These are phyloP conservation scores for Petrocephalus microphthalmus DNA, from an alignment of 2,113 vertebrate genomes.

Conservation along the genomic window DNA sequence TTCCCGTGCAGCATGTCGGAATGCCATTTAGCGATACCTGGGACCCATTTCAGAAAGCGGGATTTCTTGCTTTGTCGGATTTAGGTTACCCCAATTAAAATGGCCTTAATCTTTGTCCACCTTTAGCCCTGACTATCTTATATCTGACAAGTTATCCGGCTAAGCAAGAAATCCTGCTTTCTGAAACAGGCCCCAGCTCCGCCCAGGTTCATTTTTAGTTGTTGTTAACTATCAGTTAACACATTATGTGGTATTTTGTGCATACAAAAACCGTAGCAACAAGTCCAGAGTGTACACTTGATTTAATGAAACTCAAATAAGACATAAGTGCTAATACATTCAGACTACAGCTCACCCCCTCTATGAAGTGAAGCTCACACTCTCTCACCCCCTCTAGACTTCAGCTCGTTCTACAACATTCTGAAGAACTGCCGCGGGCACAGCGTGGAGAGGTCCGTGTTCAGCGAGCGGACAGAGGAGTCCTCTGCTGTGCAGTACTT, in stretches of 20 bases:
- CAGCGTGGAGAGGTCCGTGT: slow-evolving; percentile 72
- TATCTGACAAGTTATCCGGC: neutral
- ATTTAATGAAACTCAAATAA: neutral
- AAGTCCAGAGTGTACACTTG: neutral
- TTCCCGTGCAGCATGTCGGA: neutral
- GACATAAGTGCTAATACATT: neutral
- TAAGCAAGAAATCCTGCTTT: too few relatives aligned
- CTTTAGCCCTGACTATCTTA: neutral
- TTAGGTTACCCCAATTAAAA: neutral
- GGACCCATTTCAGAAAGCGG: neutral
- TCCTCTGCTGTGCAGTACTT: slow-evolving; percentile 96
- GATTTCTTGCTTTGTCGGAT: neutral
- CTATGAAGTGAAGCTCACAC: too few relatives aligned
- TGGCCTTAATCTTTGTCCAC: neutral
- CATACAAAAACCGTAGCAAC: neutral
- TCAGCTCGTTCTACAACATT: slow-evolving; percentile 91
- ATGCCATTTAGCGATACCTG: neutral
- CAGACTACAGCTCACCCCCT: too few relatives aligned
- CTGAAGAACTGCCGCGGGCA: slow-evolving; percentile 84
- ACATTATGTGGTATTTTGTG: neutral
- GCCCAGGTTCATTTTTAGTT: neutral
- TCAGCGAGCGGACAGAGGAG: slow-evolving; percentile 90
- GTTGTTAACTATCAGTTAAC: neutral
- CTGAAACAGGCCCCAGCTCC: too few relatives aligned
- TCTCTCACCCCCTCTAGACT: slow-evolving; percentile 60